Evolutionary conservation across 2,888 invertebrate species (phyloP), one percentile per base, ranked within the genome.

Genomic region (Ceratothoa steindachneri): DNA sequence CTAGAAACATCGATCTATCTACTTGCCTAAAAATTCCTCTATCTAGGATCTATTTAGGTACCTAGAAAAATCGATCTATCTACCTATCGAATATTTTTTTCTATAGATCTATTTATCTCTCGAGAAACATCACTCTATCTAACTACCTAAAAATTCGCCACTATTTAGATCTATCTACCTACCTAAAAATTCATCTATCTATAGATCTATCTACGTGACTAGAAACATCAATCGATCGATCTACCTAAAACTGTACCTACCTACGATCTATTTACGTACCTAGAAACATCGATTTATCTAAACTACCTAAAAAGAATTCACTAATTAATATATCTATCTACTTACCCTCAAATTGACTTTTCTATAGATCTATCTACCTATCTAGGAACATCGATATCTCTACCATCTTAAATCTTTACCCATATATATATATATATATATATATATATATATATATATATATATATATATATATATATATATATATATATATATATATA

Each of bases 381-480:
- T 68, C 19, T 68, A 65, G n/a, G n/a, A n/a, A 27, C n/a, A 65
- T 28, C 22, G 19, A 29, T 67, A 29, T 67, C 12, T 67, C 12
- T 41, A 2, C 29, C 12, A 28, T 9, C 27, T 9, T 24, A 67
- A 27, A 2, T 3, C 22, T 67, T 1, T 67, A 67, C 29, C 12
- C 29, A 67, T 67, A 29, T 29, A 67, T 67, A 67, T 67, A 67
- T 28, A 67, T 67, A 67, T 67, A 67, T 67, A 67, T 67, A 67
- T 67, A 28, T 67, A 67, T 28, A 67, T 67, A 67, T 67, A 67
- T 67, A 67, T 67, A 67, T 67, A 29, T 67, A 67, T 67, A 67
- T 67, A 67, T 1, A 67, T 67, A 67, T 2, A 67, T 67, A 67
- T 67, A 1, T 67, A 67, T 67, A 1, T 67, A 3, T 67, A 3